A percentile compares a stretch with the other conserved stretches of the same genome.
These are phyloP conservation scores for Cheumatopsyche charites DNA, from an alignment of 1,140 invertebrate species.

Conservation along the genomic window DNA sequence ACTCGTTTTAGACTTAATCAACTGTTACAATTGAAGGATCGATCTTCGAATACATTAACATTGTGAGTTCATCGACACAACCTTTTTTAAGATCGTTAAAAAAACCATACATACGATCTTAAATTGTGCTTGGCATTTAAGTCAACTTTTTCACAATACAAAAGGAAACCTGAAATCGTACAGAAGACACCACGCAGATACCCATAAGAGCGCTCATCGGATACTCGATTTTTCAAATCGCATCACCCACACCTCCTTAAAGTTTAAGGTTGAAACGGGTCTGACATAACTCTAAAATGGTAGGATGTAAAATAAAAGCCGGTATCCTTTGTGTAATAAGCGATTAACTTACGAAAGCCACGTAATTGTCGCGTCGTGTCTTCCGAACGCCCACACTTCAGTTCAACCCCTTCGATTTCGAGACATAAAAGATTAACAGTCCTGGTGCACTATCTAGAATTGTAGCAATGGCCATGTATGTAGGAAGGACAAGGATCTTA, in stretches of 20 bases:
- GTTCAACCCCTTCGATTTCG: too few species aligned
- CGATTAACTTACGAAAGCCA: too few species aligned
- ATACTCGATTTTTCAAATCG: neutral
- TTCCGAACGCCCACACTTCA: too few species aligned
- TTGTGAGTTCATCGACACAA: neutral
- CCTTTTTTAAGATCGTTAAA: neutral
- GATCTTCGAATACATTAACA: neutral
- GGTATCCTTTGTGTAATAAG: too few species aligned
- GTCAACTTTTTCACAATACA: slow-evolving; percentile 1
- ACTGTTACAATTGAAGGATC: too few species aligned
- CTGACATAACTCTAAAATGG: too few species aligned
- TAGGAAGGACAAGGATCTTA: slow-evolving; percentile 19
- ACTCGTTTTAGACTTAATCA: too few species aligned
- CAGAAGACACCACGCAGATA: slow-evolving; percentile 3
- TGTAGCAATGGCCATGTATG: neutral
- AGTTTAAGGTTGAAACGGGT: slow-evolving; percentile 17
- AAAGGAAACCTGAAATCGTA: slow-evolving; percentile 24
- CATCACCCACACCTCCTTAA: slow-evolving; percentile 12
- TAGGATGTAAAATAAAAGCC: too few species aligned
- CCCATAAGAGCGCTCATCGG: neutral
- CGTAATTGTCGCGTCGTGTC: too few species aligned
- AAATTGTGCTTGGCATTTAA: slow-evolving; percentile 28
- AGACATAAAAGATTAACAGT: neutral
- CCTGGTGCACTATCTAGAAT: neutral
- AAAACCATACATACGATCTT: neutral